Evolutionary conservation across 2,113 vertebrate genomes (phyloP).

Genomic region (Collichthys lucidus): DNA sequence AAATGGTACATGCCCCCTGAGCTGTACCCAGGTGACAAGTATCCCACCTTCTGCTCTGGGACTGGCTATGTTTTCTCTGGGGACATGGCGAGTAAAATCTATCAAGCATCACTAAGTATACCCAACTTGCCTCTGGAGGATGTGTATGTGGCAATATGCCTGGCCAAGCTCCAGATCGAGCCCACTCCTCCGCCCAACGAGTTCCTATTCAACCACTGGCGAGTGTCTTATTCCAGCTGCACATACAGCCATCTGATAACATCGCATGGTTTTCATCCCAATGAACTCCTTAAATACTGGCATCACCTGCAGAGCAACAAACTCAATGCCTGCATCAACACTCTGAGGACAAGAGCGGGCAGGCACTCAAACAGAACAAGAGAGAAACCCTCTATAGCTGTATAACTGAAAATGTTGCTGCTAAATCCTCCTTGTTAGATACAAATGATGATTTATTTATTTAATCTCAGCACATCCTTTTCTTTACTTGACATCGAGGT

Average conservation of each 20-base stretch:
- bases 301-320: constrained; percentile 96
- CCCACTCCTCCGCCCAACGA: constrained; percentile 92
- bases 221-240: constrained; percentile 97
- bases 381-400: constrained; percentile 28
- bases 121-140: constrained; percentile 94
- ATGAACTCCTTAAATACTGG: constrained; percentile 96
- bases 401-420: background rate
- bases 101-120: constrained; percentile 88
- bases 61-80: constrained; percentile 97
- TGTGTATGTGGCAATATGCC: constrained; percentile 95
- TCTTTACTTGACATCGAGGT: background rate
- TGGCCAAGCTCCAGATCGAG: constrained; percentile 92
- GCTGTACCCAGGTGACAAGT: constrained; percentile 90
- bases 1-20: constrained; percentile 98
- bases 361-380: constrained; percentile 85
- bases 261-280: constrained; percentile 95
- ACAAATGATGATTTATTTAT: background rate
- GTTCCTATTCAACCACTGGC: constrained; percentile 98
- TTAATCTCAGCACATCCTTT: background rate
- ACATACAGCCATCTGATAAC: constrained; percentile 98
- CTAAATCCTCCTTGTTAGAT: background rate
- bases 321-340: constrained; percentile 90
- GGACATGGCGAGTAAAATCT: constrained; percentile 93
- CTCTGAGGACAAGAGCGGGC: constrained; percentile 86
- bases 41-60: constrained; percentile 97